Evolutionary conservation across 2,888 invertebrate species (phyloP), one percentile per base, ranked within the genome.

Genomic region (Drosophila mercatorum): DNA sequence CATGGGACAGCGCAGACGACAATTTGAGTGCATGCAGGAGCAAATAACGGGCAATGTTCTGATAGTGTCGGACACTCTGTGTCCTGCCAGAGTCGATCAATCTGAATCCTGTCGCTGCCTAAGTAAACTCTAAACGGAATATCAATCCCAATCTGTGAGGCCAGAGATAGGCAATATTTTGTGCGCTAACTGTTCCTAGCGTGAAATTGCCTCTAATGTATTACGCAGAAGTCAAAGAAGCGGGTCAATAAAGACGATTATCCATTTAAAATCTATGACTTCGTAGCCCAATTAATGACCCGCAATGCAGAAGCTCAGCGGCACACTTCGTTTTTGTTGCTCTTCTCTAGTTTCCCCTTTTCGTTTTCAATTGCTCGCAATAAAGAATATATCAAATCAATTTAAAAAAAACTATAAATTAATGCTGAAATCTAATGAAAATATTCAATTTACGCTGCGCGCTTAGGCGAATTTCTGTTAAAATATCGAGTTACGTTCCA

Each of bases 1-100:
- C 0, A 94, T 94, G 22, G 97, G 97, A 0, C 93, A 94, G 36
- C 96, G 96, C 85, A 95, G 94, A 0, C 94, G 97, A 60, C 94
- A 94, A 17, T 94, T 97, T 36, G 95, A 95, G 68, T 98, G 97
- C 92, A 95, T 92, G 41, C 92, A 92, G 68, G 92, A 92, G 51
- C 87, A 92, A 58, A 79, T 84, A 3, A 90, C 80, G 34, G 92
- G 91, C 0, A 76, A 79, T n/a, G 81, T 90, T 4, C 81, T 90
- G 3, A 92, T 93, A 68, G 94, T 96, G 0, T 93, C 94, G 5
- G 95, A 95, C 38, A 93, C 93, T 1, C 93, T 94, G 46, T 96
- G 96, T 85, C 90, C 93, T 0, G 92, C 92, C 55, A 93, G 93
- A 10, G 94, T 90, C 14, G 92, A 92, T 14, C 38, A 67, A 10